phyloP scores from a whole-genome alignment of 2,797 vertebrate species.

The Silurus aristotelis region DNA sequence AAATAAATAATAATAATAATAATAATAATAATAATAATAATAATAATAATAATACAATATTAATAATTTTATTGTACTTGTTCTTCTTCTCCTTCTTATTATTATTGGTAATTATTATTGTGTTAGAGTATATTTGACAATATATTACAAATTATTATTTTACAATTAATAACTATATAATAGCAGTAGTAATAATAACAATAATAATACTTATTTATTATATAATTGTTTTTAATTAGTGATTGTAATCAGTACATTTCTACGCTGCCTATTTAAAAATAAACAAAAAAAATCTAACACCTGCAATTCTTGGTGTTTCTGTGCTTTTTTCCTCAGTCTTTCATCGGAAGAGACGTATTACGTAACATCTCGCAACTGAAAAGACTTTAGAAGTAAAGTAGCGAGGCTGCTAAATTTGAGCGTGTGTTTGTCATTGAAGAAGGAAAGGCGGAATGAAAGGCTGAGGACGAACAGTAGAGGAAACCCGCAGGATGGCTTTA shows the following conservation, averaged over 20 bases:
- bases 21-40: no score
- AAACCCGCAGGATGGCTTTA: conserved; percentile 14
- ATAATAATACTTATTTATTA: no score
- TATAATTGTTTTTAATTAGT: no score
- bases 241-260: not conserved
- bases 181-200: no score
- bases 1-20: no score
- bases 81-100: no score
- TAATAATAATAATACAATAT: no score
- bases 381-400: conserved; percentile 1
- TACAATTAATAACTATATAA: no score
- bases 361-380: not conserved
- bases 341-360: not conserved
- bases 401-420: not conserved
- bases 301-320: not conserved
- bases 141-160: no score
- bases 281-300: not conserved
- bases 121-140: no score
- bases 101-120: no score
- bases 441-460: not conserved
- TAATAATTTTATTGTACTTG: no score
- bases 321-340: not conserved
- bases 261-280: conserved; percentile 9
- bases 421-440: not conserved
- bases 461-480: conserved; percentile 11